phyloP scores from a whole-genome alignment of 2,888 invertebrate species.

The Limenitis camilla region DNA sequence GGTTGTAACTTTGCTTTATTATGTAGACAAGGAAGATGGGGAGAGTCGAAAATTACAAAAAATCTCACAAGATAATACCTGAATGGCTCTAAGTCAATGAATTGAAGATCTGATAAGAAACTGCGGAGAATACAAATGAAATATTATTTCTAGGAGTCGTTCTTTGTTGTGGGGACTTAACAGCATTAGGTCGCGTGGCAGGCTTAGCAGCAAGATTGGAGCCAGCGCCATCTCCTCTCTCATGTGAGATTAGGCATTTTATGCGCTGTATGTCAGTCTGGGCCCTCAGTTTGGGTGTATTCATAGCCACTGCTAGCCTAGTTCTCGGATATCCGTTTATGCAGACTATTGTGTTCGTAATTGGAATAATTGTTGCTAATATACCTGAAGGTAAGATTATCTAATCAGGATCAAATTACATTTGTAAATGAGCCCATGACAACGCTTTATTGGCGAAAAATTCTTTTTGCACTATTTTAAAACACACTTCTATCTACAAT shows the following conservation, averaged over 20 bases:
- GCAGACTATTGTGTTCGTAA: conserved; percentile 98
- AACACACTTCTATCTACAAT: no score
- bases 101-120: no score
- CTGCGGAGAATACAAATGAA: no score
- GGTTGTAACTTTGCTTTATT: no score
- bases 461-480: no score
- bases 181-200: conserved; percentile 92
- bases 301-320: conserved; percentile 96
- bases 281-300: conserved; percentile 90
- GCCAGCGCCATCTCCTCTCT: conserved; percentile 96
- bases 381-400: conserved; percentile 87
- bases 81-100: no score
- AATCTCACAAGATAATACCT: no score
- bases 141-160: conserved; percentile 72
- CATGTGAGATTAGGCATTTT: conserved; percentile 96
- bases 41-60: no score
- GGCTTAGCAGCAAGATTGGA: conserved; percentile 92
- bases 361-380: conserved; percentile 97
- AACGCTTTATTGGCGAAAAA: no score
- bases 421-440: no score
- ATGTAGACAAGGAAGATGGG: no score
- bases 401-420: no score
- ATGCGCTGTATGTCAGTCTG: conserved; percentile 96
- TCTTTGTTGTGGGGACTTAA: conserved; percentile 89
- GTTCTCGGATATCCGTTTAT: conserved; percentile 97